Evolutionary conservation across 1,140 invertebrate species (phyloP).

Genomic region (Zophobas atratus): DNA sequence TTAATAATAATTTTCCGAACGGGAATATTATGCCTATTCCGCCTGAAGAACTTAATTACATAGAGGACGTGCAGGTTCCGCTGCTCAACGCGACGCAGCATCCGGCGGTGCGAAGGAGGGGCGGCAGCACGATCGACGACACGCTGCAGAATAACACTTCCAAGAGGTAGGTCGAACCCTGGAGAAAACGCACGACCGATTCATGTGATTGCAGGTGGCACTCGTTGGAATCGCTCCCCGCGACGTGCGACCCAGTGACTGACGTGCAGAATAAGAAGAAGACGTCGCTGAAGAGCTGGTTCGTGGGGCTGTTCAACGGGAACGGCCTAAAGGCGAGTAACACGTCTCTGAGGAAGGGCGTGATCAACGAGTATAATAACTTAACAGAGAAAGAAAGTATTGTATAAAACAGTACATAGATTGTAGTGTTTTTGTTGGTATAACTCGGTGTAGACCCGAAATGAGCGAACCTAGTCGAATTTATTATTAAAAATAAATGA

Average conservation of each 20-base stretch:
- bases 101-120: conserved; percentile 59
- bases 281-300: conserved; percentile 77
- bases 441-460: neutral
- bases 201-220: conserved; percentile 73
- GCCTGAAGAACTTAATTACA: conserved; percentile 60
- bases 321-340: conserved; percentile 76
- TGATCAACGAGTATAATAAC: conserved; percentile 63
- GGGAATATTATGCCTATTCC: conserved; percentile 69
- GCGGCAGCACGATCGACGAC: conserved; percentile 61
- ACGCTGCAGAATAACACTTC: conserved; percentile 65
- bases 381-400: conserved; percentile 67
- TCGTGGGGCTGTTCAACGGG: conserved; percentile 79
- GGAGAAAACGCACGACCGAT: neutral
- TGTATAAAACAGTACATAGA: conserved; percentile 57
- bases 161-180: conserved; percentile 65
- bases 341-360: conserved; percentile 75
- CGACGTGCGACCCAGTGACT: conserved; percentile 62
- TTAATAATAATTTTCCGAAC: conserved; percentile 73
- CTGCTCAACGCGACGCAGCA: conserved; percentile 66
- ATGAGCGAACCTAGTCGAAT: conserved; percentile 31
- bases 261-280: conserved; percentile 70
- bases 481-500: conserved; percentile 26
- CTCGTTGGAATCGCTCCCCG: conserved; percentile 80
- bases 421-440: neutral
- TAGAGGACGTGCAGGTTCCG: conserved; percentile 71